Percentiles rank a stretch among this genome's conserved stretches.
Evolutionary conservation across 2,888 invertebrate genomes (phyloP).

Genomic region (Acheta domesticus): DNA sequence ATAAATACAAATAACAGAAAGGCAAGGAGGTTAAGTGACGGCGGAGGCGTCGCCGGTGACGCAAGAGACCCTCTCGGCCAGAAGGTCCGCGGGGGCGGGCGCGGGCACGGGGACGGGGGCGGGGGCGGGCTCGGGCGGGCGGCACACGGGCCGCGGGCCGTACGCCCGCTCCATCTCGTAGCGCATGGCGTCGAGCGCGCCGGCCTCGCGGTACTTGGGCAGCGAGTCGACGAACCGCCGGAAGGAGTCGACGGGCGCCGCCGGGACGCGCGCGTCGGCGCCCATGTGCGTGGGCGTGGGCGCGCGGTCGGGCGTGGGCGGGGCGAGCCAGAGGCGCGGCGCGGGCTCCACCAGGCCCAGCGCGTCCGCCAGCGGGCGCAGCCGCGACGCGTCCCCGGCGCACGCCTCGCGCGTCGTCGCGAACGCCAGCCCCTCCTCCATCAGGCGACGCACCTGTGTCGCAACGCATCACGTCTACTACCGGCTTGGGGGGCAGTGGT

Average conservation of each 20-base stretch:
- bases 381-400: background rate
- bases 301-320: background rate
- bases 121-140: background rate
- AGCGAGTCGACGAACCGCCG: background rate
- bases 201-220: background rate
- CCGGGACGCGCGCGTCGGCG: background rate
- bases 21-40: too few relatives aligned
- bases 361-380: background rate
- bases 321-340: background rate
- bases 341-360: background rate
- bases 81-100: background rate
- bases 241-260: background rate
- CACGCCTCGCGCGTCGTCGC: background rate
- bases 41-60: too few relatives aligned
- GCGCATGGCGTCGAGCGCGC: background rate
- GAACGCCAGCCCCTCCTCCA: background rate
- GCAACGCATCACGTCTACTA: too few relatives aligned
- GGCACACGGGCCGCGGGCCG: background rate
- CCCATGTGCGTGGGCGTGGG: too few relatives aligned
- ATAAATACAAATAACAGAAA: too few relatives aligned
- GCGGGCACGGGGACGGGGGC: background rate
- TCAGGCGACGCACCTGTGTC: background rate
- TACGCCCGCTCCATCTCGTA: background rate
- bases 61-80: too few relatives aligned
- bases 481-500: too few relatives aligned